Base-by-base conservation (phyloP, 2,888 invertebrate species). In the Ophraella communa region DNA sequence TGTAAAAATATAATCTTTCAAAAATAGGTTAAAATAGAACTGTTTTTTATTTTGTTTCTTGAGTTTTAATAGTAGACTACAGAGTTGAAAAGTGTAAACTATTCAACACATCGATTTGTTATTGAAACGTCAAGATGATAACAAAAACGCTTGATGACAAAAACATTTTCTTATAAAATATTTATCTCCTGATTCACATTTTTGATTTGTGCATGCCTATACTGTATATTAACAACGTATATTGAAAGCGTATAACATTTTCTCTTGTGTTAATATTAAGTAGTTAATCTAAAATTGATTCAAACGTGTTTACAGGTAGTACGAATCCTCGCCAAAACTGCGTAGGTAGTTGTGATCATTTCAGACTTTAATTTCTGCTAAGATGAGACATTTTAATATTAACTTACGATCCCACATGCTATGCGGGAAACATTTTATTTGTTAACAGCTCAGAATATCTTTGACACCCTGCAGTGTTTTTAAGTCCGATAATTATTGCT, bases 291-390 rank as follows among this genome's bases (percentile, higher is more conserved):
- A 21, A 47, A 23, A 17, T 5, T 14, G 2, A 17, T 47, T 47
- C 23, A 24, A 55, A 55, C 39, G 55, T 44, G 55, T 24, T 55
- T 55, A 55, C 42, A 42, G 55, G 55, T 27, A 23, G 24, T 42
- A n/a, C 17, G 55, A 55, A 44, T 42, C n/a, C 14, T n/a, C 24
- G 24, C 27, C 24, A 18, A 23, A 21, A 11, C 4, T 3, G 55
- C 55, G 55, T 55, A 42, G 55, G 55, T 18, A 55, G 44, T 5
- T 42, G 42, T 24, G 55, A n/a, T 55, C 55, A 55, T 55, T 55
- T 55, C 11, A 42, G 44, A 39, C 42, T 44, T 55, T 27, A 55
- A 55, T 55, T 55, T 17, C 55, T 23, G 24, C 23, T 23, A 42
- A 27, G 44, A 42, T 10, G 42, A 17, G 55, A 35, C 55, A 42